Percentiles rank a stretch among this genome's conserved stretches.
Conservation (phyloP, 2,888 invertebrate species). For the Nemurella pictetii region DNA sequence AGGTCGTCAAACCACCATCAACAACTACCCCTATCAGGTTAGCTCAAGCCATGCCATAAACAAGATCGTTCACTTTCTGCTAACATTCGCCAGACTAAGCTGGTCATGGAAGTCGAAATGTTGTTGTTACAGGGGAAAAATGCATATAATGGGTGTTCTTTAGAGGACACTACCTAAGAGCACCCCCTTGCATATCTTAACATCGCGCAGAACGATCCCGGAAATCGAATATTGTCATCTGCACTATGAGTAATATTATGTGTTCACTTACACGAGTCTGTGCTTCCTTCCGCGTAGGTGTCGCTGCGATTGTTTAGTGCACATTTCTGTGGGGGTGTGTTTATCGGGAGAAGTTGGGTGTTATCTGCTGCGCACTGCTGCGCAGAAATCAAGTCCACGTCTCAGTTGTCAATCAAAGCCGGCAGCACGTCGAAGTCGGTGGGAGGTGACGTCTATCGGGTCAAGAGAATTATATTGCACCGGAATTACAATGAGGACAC, state of each 20-base stretch:
- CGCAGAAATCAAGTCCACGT: neutral
- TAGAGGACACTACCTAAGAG: too few species aligned
- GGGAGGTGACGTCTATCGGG: slow-evolving; percentile 58
- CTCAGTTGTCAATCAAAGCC: slow-evolving; percentile 52
- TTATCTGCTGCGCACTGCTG: slow-evolving; percentile 9
- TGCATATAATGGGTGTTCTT: neutral
- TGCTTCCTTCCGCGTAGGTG: neutral
- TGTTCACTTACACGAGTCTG: too few species aligned
- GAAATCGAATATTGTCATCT: neutral
- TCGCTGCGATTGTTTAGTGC: neutral
- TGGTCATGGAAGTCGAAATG: neutral
- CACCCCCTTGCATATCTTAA: too few species aligned
- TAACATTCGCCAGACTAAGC: neutral
- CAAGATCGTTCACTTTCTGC: too few species aligned
- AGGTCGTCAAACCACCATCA: neutral
- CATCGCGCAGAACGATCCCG: too few species aligned
- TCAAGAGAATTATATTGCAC: slow-evolving; percentile 54
- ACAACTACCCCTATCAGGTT: neutral
- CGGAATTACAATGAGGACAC: slow-evolving; percentile 55
- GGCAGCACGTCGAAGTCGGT: slow-evolving; percentile 58
- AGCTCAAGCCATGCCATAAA: neutral
- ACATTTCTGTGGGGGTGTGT: neutral
- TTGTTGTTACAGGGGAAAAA: neutral
- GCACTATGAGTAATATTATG: neutral
- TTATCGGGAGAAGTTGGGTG: neutral